Evolutionary conservation across 2,888 invertebrate genomes (phyloP).

Genomic region (Euzophera pinguis): DNA sequence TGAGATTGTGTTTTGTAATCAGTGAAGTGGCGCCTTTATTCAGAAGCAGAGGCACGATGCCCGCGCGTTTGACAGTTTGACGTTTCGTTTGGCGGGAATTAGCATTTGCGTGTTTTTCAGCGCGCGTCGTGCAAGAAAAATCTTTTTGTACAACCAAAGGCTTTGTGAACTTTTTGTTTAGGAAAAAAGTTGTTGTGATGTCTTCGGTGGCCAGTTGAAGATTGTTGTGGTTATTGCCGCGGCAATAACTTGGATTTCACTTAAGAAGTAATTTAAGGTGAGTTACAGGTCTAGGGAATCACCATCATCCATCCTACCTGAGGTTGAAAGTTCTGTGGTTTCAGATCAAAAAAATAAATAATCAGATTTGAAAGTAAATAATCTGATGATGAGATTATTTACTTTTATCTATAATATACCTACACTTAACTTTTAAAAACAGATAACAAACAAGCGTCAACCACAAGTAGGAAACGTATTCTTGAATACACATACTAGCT

Average conservation of each 20-base stretch:
- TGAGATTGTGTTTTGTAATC: constrained; percentile 76
- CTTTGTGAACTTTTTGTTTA: constrained; percentile 43
- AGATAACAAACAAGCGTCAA: no score
- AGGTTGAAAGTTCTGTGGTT: no score
- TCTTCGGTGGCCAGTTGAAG: constrained; percentile 58
- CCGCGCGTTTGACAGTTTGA: constrained; percentile 72
- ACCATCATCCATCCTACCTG: no score
- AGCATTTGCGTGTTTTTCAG: constrained; percentile 40
- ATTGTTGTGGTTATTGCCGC: constrained; percentile 64
- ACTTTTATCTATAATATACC: no score
- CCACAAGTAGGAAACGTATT: no score
- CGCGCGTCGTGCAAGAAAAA: constrained; percentile 32
- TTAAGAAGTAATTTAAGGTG: constrained; percentile 56
- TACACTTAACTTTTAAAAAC: no score
- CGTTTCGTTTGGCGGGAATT: constrained; percentile 74
- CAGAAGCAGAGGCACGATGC: constrained; percentile 68
- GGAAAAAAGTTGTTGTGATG: constrained; percentile 54
- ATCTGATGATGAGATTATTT: no score
- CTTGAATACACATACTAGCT: no score
- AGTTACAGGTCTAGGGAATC: no score
- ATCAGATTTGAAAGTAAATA: no score
- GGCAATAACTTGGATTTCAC: constrained; percentile 73
- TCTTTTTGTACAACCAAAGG: constrained; percentile 33
- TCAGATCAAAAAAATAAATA: no score
- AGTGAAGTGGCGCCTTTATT: constrained; percentile 75